These are phyloP conservation scores for Sminthopsis crassicaudata DNA, from an alignment of 2,113 vertebrate genomes.

Conservation along the genomic window DNA sequence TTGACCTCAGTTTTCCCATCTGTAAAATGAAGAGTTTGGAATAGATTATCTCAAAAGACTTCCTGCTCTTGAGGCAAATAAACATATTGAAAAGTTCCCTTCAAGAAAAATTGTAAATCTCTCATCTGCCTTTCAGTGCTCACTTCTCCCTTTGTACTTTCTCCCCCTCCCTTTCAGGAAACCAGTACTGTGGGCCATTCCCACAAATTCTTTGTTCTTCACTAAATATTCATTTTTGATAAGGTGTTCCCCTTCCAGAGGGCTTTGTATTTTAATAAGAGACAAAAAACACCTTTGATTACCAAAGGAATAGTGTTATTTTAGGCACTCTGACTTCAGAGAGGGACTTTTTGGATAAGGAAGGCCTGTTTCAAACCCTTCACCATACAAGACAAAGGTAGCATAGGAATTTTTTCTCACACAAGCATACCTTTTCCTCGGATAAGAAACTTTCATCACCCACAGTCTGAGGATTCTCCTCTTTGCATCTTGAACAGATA, in stretches of 20 bases:
- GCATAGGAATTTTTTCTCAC: background rate
- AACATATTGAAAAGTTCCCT: background rate
- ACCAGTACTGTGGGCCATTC: background rate
- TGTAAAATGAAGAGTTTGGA: background rate
- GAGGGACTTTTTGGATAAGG: background rate
- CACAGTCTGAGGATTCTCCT: conserved; percentile 74
- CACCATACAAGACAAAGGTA: background rate
- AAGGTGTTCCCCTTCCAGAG: background rate
- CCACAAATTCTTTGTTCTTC: background rate
- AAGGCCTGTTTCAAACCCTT: background rate
- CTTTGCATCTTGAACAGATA: conserved; percentile 85
- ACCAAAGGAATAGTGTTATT: background rate
- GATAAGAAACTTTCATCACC: conserved; percentile 81
- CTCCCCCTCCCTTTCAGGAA: background rate
- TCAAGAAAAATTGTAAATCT: background rate
- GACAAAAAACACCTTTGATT: background rate
- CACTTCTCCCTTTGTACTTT: background rate
- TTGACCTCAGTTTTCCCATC: background rate
- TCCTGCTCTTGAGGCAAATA: background rate
- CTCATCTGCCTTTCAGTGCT: background rate
- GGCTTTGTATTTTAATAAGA: background rate
- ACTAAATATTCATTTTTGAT: background rate
- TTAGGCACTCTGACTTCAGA: background rate
- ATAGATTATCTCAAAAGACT: background rate
- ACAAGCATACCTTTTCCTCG: conserved; percentile 84